A percentile compares a stretch with the other conserved stretches of the same genome.
Conservation (phyloP, 2,888 invertebrate species). For the Heliconius charithonia region DNA sequence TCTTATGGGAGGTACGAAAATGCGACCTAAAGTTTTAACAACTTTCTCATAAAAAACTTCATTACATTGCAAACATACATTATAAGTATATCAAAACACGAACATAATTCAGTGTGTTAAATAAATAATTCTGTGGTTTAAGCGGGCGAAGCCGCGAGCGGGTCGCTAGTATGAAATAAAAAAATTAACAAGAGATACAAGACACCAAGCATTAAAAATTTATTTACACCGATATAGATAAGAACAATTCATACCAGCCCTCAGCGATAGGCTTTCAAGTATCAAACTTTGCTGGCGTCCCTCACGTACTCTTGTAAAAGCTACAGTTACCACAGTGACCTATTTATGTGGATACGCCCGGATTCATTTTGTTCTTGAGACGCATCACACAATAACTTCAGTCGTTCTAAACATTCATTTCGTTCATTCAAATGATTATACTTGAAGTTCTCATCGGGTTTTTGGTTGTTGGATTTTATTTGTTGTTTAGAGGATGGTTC, state of each 20-base stretch:
- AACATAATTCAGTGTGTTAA: no score
- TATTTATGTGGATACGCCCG: conserved; percentile 17
- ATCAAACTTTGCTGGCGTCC: conserved; percentile 10
- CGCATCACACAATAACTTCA: conserved; percentile 4
- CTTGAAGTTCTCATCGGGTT: neutral
- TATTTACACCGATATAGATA: conserved; percentile 6
- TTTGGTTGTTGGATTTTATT: neutral
- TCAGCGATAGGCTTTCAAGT: conserved; percentile 9
- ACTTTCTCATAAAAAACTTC: no score
- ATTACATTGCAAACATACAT: no score
- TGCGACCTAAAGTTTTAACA: no score
- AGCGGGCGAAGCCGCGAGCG: no score
- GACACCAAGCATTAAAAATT: neutral
- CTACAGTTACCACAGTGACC: conserved; percentile 4
- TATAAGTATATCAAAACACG: no score
- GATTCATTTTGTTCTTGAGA: conserved; percentile 11
- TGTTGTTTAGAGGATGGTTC: no score
- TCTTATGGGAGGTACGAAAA: no score
- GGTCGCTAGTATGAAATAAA: no score
- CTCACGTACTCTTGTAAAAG: conserved; percentile 16
- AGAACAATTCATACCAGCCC: neutral
- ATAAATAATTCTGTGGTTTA: no score
- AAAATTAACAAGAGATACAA: neutral
- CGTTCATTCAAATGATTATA: neutral
- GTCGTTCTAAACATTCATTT: conserved; percentile 11